Evolutionary conservation across 2,797 vertebrate species (phyloP).

Genomic region (Malurus splendens): DNA sequence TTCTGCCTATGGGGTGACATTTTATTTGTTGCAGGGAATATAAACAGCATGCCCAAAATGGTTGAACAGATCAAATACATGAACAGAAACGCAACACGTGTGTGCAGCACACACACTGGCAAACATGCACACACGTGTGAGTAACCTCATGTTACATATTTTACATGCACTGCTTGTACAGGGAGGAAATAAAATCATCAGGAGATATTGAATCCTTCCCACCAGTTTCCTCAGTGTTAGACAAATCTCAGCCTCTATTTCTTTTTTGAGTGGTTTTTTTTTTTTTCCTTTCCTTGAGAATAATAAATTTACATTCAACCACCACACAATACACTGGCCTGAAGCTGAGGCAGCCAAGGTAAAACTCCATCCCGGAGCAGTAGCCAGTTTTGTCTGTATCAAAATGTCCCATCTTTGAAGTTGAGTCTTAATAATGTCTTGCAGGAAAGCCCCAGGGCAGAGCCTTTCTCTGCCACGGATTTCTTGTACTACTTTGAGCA

Average conservation of each 20-base stretch:
- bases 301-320: neutral
- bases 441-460: slow-evolving; percentile 30
- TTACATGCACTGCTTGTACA: neutral
- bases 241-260: neutral
- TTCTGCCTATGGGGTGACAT: slow-evolving; percentile 42
- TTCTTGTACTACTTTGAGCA: neutral
- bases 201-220: neutral
- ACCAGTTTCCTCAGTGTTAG: neutral
- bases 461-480: neutral
- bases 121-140: rapidly evolving
- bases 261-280: neutral
- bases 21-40: neutral
- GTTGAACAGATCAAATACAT: neutral
- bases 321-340: neutral
- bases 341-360: neutral
- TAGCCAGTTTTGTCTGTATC: neutral
- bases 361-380: neutral
- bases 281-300: neutral
- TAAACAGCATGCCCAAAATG: neutral
- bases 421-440: slow-evolving; percentile 22
- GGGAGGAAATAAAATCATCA: neutral
- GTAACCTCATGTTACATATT: neutral
- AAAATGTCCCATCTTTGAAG: slow-evolving; percentile 14
- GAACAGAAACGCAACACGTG: rapidly evolving
- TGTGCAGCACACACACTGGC: neutral